Conservation (phyloP, 2,113 vertebrate genomes). For the Sebastes schlegelii region DNA sequence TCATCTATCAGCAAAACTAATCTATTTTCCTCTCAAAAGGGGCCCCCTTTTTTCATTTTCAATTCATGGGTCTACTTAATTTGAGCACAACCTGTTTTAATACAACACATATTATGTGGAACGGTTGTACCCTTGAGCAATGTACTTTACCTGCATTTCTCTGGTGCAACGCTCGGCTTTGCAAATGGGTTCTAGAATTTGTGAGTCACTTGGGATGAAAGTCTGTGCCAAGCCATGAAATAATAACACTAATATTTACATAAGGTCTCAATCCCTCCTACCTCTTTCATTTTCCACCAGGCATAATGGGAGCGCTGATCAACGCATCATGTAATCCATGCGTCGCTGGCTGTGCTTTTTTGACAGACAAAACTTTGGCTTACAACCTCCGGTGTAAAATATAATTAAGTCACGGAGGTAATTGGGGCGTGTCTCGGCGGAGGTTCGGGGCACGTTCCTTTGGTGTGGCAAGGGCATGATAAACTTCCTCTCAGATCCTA, state of each 20-base stretch:
- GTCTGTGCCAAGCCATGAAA: slow-evolving; percentile 72
- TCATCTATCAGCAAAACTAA: slow-evolving; percentile 82
- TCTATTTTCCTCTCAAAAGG: slow-evolving; percentile 78
- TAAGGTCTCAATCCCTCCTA: slow-evolving; percentile 59
- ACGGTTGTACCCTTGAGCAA: slow-evolving; percentile 80
- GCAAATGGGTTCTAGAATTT: slow-evolving; percentile 75
- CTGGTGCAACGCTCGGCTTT: slow-evolving; percentile 62
- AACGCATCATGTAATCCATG: slow-evolving; percentile 33
- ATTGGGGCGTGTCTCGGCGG: slow-evolving; percentile 64
- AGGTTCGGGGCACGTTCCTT: slow-evolving; percentile 48
- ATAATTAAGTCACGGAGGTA: slow-evolving; percentile 70
- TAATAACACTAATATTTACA: slow-evolving; percentile 82
- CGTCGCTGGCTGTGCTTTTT: slow-evolving; percentile 54
- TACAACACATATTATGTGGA: slow-evolving; percentile 80
- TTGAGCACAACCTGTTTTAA: slow-evolving; percentile 78
- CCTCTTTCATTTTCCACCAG: slow-evolving; percentile 41
- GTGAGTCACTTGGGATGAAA: slow-evolving; percentile 77
- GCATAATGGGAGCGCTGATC: slow-evolving; percentile 35
- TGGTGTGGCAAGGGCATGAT: slow-evolving; percentile 36
- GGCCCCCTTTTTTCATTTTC: slow-evolving; percentile 71
- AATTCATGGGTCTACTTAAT: slow-evolving; percentile 80
- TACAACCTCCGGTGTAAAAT: slow-evolving; percentile 51
- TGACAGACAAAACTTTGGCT: slow-evolving; percentile 33
- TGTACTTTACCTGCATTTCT: slow-evolving; percentile 76
- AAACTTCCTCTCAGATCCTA: slow-evolving; percentile 55